A percentile compares a stretch with the other conserved stretches of the same genome.
phyloP scores from a whole-genome alignment of 2,113 vertebrate genomes.

The Callionymus lyra region DNA sequence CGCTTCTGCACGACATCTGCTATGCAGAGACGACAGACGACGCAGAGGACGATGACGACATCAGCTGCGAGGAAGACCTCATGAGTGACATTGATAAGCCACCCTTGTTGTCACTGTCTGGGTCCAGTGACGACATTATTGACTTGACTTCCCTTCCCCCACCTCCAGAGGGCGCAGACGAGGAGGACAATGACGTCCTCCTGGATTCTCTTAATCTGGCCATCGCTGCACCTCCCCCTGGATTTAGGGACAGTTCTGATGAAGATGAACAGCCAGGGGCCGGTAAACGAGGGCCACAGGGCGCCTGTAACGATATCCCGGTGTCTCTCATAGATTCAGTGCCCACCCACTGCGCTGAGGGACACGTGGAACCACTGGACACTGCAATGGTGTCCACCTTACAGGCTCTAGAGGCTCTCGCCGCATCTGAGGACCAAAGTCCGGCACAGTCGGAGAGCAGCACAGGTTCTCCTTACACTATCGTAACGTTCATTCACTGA shows the following conservation, averaged over 20 bases:
- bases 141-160: conserved; percentile 95
- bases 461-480: conserved; percentile 98
- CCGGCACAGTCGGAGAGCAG: conserved; percentile 82
- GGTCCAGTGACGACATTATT: conserved; percentile 96
- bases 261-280: conserved; percentile 85
- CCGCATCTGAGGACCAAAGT: conserved; percentile 86
- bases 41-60: conserved; percentile 91
- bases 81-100: conserved; percentile 81
- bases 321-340: conserved; percentile 96
- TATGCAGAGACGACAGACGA: conserved; percentile 93
- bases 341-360: conserved; percentile 75
- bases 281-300: conserved; percentile 53
- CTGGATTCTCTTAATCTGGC: conserved; percentile 93
- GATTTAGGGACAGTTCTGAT: conserved; percentile 96
- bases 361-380: conserved; percentile 76
- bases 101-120: conserved; percentile 82
- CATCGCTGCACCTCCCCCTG: conserved; percentile 93
- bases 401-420: conserved; percentile 86
- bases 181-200: conserved; percentile 88
- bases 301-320: conserved; percentile 78
- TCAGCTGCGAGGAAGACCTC: conserved; percentile 94
- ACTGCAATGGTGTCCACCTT: conserved; percentile 83
- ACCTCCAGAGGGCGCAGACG: conserved; percentile 88
- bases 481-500: conserved; percentile 98
- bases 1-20: conserved; percentile 90